Evolutionary conservation across 2,113 vertebrate species (phyloP), one percentile per base, ranked within the genome.

Genomic region (Tragulus kanchil): DNA sequence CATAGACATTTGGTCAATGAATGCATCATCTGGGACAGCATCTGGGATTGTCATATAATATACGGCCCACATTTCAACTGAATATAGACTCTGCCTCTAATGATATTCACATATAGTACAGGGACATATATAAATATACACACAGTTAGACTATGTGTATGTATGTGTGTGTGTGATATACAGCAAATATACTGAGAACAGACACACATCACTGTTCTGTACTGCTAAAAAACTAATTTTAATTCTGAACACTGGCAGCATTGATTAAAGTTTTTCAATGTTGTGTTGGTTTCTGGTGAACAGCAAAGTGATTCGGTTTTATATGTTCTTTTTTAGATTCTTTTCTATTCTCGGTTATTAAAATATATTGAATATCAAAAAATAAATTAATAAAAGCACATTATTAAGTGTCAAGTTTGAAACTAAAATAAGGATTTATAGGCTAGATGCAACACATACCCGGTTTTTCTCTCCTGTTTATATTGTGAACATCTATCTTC

Each of bases 351-450:
- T n/a, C n/a, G n/a, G n/a, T n/a, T n/a, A n/a, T n/a, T n/a, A n/a
- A n/a, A n/a, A n/a, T n/a, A n/a, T n/a, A n/a, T n/a, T n/a, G n/a
- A n/a, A n/a, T n/a, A n/a, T n/a, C n/a, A n/a, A n/a, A n/a, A n/a
- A n/a, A n/a, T n/a, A n/a, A n/a, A n/a, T n/a, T n/a, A n/a, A n/a
- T 93, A 83, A 86, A 91, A 95, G 25, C 6, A 86, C 15, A 89
- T 58, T 90, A 85, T 48, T 93, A 89, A 79, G 31, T 90, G 26
- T 75, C 67, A 90, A 92, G 79, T 23, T 48, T 93, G 31, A 85
- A 86, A 86, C n/a, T 84, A 87, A 93, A 91, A 85, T 90, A 42
- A 90, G 65, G 42, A 93, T 89, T 83, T 84, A 93, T 3, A 79
- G 45, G 79, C 31, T 94, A 65, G 52, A 96, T 92, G n/a, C 85